Evolutionary conservation across 2,888 invertebrate species (phyloP), one percentile per base, ranked within the genome.

Genomic region (Torymus auratus): DNA sequence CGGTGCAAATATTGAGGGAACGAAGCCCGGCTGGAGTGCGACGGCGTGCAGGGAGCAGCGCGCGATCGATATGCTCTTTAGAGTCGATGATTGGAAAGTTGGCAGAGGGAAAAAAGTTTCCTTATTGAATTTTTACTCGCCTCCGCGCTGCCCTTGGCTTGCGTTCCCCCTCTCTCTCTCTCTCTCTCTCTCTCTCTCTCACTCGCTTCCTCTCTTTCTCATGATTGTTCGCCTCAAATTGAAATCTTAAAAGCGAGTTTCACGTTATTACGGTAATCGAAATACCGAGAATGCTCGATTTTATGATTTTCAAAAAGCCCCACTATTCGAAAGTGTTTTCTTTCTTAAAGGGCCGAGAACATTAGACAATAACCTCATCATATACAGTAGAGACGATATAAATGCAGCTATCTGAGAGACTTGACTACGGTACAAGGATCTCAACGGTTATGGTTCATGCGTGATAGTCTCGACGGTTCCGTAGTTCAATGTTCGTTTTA

Each of bases 31-130:
- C 2, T n/a, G 14, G 15, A 60, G n/a, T 60, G 60, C 10, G 17
- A 15, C 41, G 28, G 12, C 15, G 7, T 53, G 17, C 68, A 41
- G 20, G 2, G 61, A 17, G 13, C 20, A 10, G 65, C n/a, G 12
- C 20, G 15, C 23, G 61, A 68, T 78, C 72, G 72, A 78, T 78
- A 53, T 5, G 50, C 60, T 70, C 74, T 80, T 80, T 74, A 80
- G 65, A 74, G 74, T 80, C 74, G 74, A 70, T 74, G 74, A 74
- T 74, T 70, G 79, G 23, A 74, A 74, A 74, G 68, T n/a, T 20
- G 52, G 60, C 20, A 52, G 61, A 55, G 17, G 23, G 2, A 41
- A 67, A 73, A 67, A 68, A 72, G 78, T 72, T 78, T 72, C 67
- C 68, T 78, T 78, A 72, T 78, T 78, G 78, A 78, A 72, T 72